Evolutionary conservation across 2,888 invertebrate genomes (phyloP), one percentile per base, ranked within the genome.

Genomic region (Dorcus parallelipipedus): DNA sequence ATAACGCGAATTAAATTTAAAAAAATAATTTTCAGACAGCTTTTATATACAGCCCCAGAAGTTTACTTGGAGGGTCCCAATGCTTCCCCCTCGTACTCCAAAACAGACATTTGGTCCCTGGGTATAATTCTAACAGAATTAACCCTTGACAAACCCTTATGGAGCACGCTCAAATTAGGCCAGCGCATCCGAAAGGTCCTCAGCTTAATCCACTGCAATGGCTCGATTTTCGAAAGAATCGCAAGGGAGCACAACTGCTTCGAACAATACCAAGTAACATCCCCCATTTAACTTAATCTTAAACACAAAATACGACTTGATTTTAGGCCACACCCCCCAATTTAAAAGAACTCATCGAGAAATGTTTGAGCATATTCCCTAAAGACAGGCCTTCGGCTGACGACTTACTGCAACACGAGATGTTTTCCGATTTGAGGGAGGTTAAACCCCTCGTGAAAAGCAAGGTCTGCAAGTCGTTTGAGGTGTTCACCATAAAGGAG

Each of bases 41-140:
- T 91, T 52, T 86, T 86, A 66, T 94, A 93, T 71, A 83, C 89
- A 62, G 88, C 94, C 20, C 94, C 94, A 0, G 94, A 95, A 79
- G 86, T 90, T 40, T 86, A 92, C 67, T 73, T 91, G 3, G 84
- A 84, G 52, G 85, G 85, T 26, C 83, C 86, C 52, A 71, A 72
- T 38, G 68, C 68, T 33, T 59, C 68, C 33, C 66, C 72, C 54
- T 80, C 80, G 59, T 89, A 91, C 50, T 84, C 87, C 0, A 90
- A 93, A 76, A 88, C 89, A 14, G 98, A 99, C 78, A 84, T 95
- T 33, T 99, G 98, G 98, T 89, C 95, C 1, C 80, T 95, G 59
- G 98, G 96, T n/a, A 88, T 98, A 58, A 86, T 97, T 59, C 76
- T 97, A 38, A 81, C 91, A 0, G 96, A 97, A 78, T 77, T 93